Evolutionary conservation across 2,113 vertebrate genomes (phyloP).

Genomic region (Dolichallabes microphthalmus): DNA sequence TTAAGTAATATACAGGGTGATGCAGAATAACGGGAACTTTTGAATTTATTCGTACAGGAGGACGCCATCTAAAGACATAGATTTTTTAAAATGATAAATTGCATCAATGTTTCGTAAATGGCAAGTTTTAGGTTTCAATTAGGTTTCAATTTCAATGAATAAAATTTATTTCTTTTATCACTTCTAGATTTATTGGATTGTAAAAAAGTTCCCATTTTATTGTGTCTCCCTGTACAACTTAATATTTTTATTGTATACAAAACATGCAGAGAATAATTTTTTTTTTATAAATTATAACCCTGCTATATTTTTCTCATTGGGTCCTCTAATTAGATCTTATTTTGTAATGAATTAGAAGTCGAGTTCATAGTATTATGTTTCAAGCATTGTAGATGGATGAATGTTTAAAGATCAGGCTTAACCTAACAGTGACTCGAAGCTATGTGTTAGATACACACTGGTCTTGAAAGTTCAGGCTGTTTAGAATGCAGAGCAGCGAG

Average conservation of each 20-base stretch:
- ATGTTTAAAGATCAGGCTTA: background rate
- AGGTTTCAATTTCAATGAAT: no score
- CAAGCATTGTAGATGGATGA: conserved; percentile 13
- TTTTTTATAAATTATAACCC: conserved; percentile 9
- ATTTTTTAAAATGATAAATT: no score
- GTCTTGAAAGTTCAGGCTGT: conserved; percentile 12
- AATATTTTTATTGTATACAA: background rate
- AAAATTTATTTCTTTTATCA: no score
- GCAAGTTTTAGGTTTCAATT: no score
- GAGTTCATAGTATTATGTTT: background rate
- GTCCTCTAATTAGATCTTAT: conserved; percentile 44
- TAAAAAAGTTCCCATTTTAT: no score
- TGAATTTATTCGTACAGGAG: no score
- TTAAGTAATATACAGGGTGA: background rate
- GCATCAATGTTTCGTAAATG: no score
- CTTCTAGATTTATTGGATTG: no score
- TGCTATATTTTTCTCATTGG: background rate
- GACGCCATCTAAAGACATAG: no score
- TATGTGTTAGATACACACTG: conserved; percentile 3
- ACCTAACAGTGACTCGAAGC: conserved; percentile 5
- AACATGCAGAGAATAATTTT: background rate
- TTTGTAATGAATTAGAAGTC: conserved; percentile 46
- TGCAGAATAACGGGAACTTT: no score
- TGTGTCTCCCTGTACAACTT: no score
- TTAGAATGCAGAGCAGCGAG: conserved; percentile 17